Evolutionary conservation across 2,797 vertebrate genomes (phyloP).

Genomic region (Philypnodon macrostomus): DNA sequence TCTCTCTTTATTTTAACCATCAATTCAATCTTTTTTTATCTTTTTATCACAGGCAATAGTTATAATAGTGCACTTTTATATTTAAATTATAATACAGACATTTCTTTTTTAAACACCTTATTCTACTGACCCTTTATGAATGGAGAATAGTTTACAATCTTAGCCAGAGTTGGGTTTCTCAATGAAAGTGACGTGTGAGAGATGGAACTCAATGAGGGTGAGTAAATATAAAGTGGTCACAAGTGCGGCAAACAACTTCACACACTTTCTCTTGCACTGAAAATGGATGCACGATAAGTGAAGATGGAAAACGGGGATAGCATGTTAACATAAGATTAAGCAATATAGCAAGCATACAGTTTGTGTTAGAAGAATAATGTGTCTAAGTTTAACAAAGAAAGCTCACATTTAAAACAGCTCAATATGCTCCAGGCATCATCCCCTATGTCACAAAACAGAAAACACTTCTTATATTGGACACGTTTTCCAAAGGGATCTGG

Average conservation of each 20-base stretch:
- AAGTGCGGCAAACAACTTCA: slow-evolving; percentile 59
- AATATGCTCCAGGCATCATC: slow-evolving; percentile 27
- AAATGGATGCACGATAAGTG: slow-evolving; percentile 54
- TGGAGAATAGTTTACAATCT: slow-evolving; percentile 82
- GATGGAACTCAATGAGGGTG: slow-evolving; percentile 57
- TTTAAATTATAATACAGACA: slow-evolving; percentile 83
- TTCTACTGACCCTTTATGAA: slow-evolving; percentile 79
- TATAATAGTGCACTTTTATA: slow-evolving; percentile 84
- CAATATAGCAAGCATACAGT: slow-evolving; percentile 48
- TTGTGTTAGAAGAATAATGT: slow-evolving; percentile 34
- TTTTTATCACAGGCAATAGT: slow-evolving; percentile 82
- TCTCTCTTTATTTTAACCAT: slow-evolving; percentile 80
- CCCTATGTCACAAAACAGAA: slow-evolving; percentile 29
- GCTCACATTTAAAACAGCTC: slow-evolving; percentile 14
- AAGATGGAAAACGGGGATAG: slow-evolving; percentile 46
- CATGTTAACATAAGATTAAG: slow-evolving; percentile 49
- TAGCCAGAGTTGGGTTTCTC: slow-evolving; percentile 77
- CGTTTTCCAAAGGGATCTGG: slow-evolving; percentile 13
- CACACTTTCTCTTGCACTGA: slow-evolving; percentile 52
- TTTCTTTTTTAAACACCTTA: slow-evolving; percentile 79
- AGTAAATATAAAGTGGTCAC: slow-evolving; percentile 60
- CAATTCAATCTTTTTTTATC: slow-evolving; percentile 78
- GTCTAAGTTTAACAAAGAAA: slow-evolving; percentile 22
- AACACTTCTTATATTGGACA: slow-evolving; percentile 18
- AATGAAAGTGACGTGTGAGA: slow-evolving; percentile 64